Evolutionary conservation across 2,797 vertebrate genomes (phyloP), one percentile per base, ranked within the genome.

Genomic region (Arctocebus calabarensis): DNA sequence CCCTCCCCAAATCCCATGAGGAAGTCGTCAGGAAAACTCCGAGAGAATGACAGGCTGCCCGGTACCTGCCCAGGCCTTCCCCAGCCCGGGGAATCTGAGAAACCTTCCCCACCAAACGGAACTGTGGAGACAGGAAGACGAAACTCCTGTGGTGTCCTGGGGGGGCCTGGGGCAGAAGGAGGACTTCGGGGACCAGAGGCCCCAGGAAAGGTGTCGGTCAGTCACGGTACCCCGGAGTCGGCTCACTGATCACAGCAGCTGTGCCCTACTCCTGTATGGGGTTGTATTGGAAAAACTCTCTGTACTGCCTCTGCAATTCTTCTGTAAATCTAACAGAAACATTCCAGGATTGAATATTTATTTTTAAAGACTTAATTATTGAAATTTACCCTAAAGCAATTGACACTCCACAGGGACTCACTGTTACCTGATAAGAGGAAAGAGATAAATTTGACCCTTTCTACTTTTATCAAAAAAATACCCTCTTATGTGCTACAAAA

Each of bases 211-310:
- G 0, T 9, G 9, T 12, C 0, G 19, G 32, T 23, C 4, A 34
- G 14, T 19, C 43, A 16, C 4, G 6, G 0, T 4, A 1, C 13
- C 7, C 55, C 34, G 12, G 0, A 20, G 11, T 43, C 1, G 37
- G 5, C 3, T 34, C 29, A 16, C 16, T 2, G 3, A 29, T 2
- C 40, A 17, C 3, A 2, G 40, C 11, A 8, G 25, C 0, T 4
- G 1, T 0, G 1, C 7, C 1, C 1, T 0, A 3, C 16, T 27
- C 16, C 16, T 5, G 2, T 5, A 9, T 22, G 6, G 29, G 4
- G 3, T 3, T 82, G 22, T 23, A 32, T 62, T 2, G 70, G 23
- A 20, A 25, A 13, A 32, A 20, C 29, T 71, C 5, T n/a, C 20
- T 27, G 40, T 34, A 8, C 14, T 27, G 2, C 3, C 74, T 64